Conservation (phyloP, 2,888 invertebrate species). For the Ennomos erosarius region DNA sequence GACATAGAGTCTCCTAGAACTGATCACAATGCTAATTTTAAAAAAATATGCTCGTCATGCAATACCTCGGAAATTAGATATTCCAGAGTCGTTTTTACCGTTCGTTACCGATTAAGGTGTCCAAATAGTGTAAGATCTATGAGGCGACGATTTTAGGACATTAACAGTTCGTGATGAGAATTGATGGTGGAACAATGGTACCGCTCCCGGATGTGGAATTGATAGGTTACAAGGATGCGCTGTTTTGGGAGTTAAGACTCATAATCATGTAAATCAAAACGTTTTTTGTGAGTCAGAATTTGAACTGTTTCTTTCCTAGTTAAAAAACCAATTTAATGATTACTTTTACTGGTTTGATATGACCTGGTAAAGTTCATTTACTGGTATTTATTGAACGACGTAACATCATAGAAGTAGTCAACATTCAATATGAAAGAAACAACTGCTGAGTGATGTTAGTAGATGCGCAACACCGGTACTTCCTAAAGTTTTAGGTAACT, state of each 20-base stretch:
- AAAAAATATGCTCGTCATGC: slow-evolving; percentile 41
- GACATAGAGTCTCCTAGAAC: slow-evolving; percentile 71
- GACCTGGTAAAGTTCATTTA: too few relatives aligned
- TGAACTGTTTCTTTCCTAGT: too few relatives aligned
- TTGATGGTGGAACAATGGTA: slow-evolving; percentile 58
- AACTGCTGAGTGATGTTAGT: background rate
- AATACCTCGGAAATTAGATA: slow-evolving; percentile 49
- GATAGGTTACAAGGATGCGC: slow-evolving; percentile 27
- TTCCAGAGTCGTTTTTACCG: slow-evolving; percentile 52
- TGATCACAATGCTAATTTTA: slow-evolving; percentile 68
- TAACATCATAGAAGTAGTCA: too few relatives aligned
- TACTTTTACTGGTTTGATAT: too few relatives aligned
- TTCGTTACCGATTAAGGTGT: slow-evolving; percentile 66
- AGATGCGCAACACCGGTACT: too few relatives aligned
- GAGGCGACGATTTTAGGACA: slow-evolving; percentile 76
- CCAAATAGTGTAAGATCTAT: slow-evolving; percentile 65
- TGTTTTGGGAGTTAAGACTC: background rate
- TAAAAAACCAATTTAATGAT: too few relatives aligned
- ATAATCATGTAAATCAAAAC: background rate
- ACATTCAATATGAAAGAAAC: too few relatives aligned
- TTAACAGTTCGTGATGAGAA: slow-evolving; percentile 65
- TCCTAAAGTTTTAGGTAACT: too few relatives aligned
- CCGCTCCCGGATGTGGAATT: slow-evolving; percentile 59
- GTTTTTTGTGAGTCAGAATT: too few relatives aligned
- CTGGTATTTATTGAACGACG: too few relatives aligned